Base-by-base conservation (phyloP, 2,888 invertebrate genomes). In the Hypena proboscidalis region DNA sequence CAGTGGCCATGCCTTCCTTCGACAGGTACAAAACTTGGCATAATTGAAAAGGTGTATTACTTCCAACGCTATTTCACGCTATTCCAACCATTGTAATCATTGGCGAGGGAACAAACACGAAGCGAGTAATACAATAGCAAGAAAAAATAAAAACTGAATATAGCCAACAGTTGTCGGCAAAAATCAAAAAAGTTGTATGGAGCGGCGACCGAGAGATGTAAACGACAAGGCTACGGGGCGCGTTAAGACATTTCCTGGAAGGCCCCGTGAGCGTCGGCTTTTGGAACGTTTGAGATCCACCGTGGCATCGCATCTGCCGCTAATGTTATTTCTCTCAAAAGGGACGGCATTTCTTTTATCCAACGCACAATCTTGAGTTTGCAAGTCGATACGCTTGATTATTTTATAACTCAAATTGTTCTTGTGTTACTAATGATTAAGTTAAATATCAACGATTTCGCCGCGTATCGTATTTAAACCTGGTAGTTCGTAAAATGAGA, bases 161-260 rank as follows among this genome's bases (percentile, higher is more conserved):
- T 77, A 71, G 67, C 70, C 72, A 70, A 75, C 73, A 75, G 75
- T 72, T 70, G 85, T 80, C 89, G 88, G 89, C 80, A 59, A 75
- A 80, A 78, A 70, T 83, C 81, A 84, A 89, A 85, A 81, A 77
- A 69, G 70, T 78, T 75, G 73, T 74, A 61, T 79, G 76, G 71
- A 68, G 63, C 67, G 64, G 61, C 67, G 63, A 66, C 64, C 63
- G 63, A 67, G 66, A 68, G 74, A 70, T 67, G 67, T 74, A 71
- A 73, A 68, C 70, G 70, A 73, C 75, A 68, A 61, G 62, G 61
- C 67, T 64, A 58, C 60, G 31, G 45, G 57, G 76, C 70, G 74
- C 74, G 74, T 73, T 71, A 72, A 74, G 72, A 74, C 70, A 65
- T 80, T 90, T 90, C 90, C 83, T 75, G 85, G 90, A 90, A 90